Evolutionary conservation across 2,888 invertebrate species (phyloP).

Genomic region (Trissonchulus sp.): DNA sequence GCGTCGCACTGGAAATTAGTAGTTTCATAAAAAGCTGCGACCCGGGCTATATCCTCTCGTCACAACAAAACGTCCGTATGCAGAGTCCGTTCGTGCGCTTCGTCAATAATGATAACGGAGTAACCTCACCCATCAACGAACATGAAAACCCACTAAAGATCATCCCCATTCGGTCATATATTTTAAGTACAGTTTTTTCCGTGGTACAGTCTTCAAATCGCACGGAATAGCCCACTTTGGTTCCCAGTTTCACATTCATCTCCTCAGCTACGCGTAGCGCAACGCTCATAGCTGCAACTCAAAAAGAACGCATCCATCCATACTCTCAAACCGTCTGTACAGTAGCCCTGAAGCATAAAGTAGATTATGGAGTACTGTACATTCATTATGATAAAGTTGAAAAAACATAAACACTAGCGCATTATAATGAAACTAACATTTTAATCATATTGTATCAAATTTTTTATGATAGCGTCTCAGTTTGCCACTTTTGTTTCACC

Average conservation of each 20-base stretch:
- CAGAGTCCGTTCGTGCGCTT: constrained; percentile 95
- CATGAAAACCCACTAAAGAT: constrained; percentile 89
- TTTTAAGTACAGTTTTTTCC: constrained; percentile 89
- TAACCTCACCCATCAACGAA: constrained; percentile 93
- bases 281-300: constrained; percentile 99
- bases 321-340: constrained; percentile 71
- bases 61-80: constrained; percentile 98
- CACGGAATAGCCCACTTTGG: constrained; percentile 66
- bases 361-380: too few relatives aligned
- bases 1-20: constrained; percentile 91
- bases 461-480: too few relatives aligned
- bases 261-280: constrained; percentile 95
- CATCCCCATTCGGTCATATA: constrained; percentile 99
- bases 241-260: constrained; percentile 87
- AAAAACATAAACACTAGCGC: too few relatives aligned
- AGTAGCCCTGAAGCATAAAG: constrained; percentile 53
- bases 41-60: constrained; percentile 79
- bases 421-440: too few relatives aligned
- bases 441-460: too few relatives aligned
- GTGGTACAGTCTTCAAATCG: constrained; percentile 99
- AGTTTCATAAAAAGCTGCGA: constrained; percentile 83
- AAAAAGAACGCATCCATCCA: constrained; percentile 91
- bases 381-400: too few relatives aligned
- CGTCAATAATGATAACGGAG: constrained; percentile 98
- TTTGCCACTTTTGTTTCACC: too few relatives aligned